Evolutionary conservation across 2,888 invertebrate species (phyloP).

Genomic region (Eilema caniola): DNA sequence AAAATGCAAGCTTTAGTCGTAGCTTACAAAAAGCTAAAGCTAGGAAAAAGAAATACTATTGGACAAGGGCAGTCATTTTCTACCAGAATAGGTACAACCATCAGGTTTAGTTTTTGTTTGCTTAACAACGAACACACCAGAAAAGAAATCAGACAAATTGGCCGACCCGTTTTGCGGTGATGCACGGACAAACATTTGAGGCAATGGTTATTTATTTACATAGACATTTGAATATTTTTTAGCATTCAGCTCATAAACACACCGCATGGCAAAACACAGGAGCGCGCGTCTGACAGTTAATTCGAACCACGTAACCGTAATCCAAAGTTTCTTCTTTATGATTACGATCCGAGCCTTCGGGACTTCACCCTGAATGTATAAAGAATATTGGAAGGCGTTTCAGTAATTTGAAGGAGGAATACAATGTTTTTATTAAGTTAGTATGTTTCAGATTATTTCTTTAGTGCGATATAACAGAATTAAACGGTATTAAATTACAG

Average conservation of each 20-base stretch:
- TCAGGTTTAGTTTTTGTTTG: no score
- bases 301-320: conserved; percentile 24
- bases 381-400: conserved; percentile 19
- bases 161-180: no score
- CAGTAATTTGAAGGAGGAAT: conserved; percentile 14
- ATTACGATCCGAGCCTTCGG: conserved; percentile 20
- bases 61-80: no score
- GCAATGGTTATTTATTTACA: neutral
- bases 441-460: neutral
- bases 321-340: conserved; percentile 29
- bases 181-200: no score
- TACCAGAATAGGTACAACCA: no score
- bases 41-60: no score
- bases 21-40: no score
- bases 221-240: neutral
- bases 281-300: conserved; percentile 13
- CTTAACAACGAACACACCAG: no score
- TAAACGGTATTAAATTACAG: neutral
- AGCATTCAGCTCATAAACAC: conserved; percentile 1
- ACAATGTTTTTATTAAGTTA: conserved; percentile 12
- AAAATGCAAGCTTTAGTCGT: no score
- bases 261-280: neutral
- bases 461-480: neutral
- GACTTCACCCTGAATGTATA: conserved; percentile 7
- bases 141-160: no score